Conservation (phyloP, 30 jellyfish, hydroid and myxozoan genomes). For the Turritopsis rubra region DNA sequence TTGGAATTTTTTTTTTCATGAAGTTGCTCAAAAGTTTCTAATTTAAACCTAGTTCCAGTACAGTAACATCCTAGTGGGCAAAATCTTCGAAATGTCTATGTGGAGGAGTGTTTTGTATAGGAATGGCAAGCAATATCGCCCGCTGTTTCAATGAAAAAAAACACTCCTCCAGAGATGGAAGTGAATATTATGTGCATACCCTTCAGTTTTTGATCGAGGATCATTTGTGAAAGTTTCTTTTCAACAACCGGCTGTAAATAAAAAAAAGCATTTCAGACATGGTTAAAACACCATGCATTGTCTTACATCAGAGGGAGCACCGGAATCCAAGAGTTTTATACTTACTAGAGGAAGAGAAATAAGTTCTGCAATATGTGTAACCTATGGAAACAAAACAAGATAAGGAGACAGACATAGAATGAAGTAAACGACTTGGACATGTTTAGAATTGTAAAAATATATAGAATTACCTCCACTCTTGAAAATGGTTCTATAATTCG, state of each 20-base stretch:
- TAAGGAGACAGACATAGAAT: not conserved
- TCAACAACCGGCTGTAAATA: conserved; percentile 54
- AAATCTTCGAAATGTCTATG: too few species aligned
- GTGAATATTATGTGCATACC: too few species aligned
- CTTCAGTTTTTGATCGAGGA: conserved; percentile 77
- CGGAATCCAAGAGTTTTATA: not conserved
- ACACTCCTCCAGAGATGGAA: too few species aligned
- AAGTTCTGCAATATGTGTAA: conserved; percentile 68
- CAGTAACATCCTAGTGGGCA: too few species aligned
- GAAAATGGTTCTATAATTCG: conserved; percentile 89
- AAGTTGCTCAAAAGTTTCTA: too few species aligned
- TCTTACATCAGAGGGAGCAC: not conserved
- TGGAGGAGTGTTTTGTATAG: too few species aligned
- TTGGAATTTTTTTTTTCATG: too few species aligned
- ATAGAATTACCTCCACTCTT: conserved; percentile 43
- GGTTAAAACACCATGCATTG: not conserved
- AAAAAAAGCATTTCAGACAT: not conserved
- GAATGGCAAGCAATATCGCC: too few species aligned
- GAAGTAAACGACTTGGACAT: too few species aligned
- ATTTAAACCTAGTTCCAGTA: too few species aligned
- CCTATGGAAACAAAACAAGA: conserved; percentile 33
- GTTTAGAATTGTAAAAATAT: too few species aligned
- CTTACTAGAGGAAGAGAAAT: conserved; percentile 75
- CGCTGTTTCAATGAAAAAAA: too few species aligned
- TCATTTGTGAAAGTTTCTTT: conserved; percentile 85